Evolutionary conservation across 2,888 invertebrate genomes (phyloP).

Genomic region (Bimastos eiseni): DNA sequence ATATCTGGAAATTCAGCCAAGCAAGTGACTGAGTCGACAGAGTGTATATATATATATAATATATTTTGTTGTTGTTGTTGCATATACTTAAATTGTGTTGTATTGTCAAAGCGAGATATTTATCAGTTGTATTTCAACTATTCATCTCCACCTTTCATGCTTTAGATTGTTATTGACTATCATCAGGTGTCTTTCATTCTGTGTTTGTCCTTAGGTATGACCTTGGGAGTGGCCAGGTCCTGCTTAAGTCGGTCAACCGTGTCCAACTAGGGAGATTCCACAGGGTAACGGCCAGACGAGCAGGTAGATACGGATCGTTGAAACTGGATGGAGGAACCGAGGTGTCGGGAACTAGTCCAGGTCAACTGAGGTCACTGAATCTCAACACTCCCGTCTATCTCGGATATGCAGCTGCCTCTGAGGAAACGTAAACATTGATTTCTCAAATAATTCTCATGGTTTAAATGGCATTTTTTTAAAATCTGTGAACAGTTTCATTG

Average conservation of each 20-base stretch:
- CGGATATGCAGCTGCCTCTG: slow-evolving; percentile 23
- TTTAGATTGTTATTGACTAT: neutral
- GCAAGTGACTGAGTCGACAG: too few species aligned
- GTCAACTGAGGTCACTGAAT: slow-evolving; percentile 27
- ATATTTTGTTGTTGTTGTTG: too few species aligned
- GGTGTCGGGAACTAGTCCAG: slow-evolving; percentile 35
- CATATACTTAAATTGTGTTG: too few species aligned
- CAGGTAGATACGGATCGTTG: slow-evolving; percentile 30
- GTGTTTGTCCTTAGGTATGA: slow-evolving; percentile 30
- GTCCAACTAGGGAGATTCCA: slow-evolving; percentile 32
- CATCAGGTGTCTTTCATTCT: neutral
- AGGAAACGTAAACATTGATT: neutral
- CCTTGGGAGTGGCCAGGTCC: slow-evolving; percentile 36
- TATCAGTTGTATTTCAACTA: too few species aligned
- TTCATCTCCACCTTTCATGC: too few species aligned
- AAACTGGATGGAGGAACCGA: slow-evolving; percentile 27
- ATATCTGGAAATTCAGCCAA: too few species aligned
- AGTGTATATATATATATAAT: too few species aligned
- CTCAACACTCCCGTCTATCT: slow-evolving; percentile 31
- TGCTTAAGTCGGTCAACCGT: slow-evolving; percentile 22
- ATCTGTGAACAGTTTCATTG: neutral
- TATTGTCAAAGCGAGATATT: too few species aligned
- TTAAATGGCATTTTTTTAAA: neutral
- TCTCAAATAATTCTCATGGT: neutral
- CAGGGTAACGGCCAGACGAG: slow-evolving; percentile 24